Percentiles rank a stretch among this genome's conserved stretches.
Conservation (phyloP, 2,888 invertebrate species). For the Achlya flavicornis region DNA sequence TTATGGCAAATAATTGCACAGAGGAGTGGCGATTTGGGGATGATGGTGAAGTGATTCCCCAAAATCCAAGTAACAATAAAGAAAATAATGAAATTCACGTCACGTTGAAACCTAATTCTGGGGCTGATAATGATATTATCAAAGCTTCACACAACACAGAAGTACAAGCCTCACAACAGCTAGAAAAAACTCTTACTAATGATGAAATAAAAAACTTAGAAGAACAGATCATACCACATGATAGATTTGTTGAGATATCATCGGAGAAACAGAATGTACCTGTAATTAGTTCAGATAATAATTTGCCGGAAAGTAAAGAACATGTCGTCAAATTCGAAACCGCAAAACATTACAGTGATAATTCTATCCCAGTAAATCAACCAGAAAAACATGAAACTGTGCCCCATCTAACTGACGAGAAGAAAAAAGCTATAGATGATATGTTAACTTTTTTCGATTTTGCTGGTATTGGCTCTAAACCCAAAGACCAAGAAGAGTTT, state of each 20-base stretch:
- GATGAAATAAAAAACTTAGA: constrained; percentile 65
- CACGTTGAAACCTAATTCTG: constrained; percentile 43
- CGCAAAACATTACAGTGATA: constrained; percentile 35
- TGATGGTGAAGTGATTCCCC: constrained; percentile 58
- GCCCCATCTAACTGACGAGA: constrained; percentile 54
- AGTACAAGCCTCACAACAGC: constrained; percentile 52
- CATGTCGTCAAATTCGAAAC: constrained; percentile 40
- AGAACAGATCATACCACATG: constrained; percentile 69
- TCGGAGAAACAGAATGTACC: constrained; percentile 19
- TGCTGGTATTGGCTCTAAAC: constrained; percentile 50
- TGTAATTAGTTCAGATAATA: constrained; percentile 20
- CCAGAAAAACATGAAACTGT: constrained; percentile 25
- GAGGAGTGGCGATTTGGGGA: constrained; percentile 78
- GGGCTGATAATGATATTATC: constrained; percentile 60
- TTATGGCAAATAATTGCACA: constrained; percentile 87
- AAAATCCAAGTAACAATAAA: constrained; percentile 33
- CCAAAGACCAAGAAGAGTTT: constrained; percentile 29
- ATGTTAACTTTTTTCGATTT: constrained; percentile 70
- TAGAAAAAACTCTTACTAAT: constrained; percentile 55
- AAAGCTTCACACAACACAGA: constrained; percentile 59
- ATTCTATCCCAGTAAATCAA: constrained; percentile 30
- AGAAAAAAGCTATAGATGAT: constrained; percentile 73
- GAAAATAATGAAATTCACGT: constrained; percentile 42
- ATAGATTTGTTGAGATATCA: constrained; percentile 30
- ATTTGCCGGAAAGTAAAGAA: constrained; percentile 33